phyloP scores from a whole-genome alignment of 2,113 vertebrate species.

The Semnornis frantzii region DNA sequence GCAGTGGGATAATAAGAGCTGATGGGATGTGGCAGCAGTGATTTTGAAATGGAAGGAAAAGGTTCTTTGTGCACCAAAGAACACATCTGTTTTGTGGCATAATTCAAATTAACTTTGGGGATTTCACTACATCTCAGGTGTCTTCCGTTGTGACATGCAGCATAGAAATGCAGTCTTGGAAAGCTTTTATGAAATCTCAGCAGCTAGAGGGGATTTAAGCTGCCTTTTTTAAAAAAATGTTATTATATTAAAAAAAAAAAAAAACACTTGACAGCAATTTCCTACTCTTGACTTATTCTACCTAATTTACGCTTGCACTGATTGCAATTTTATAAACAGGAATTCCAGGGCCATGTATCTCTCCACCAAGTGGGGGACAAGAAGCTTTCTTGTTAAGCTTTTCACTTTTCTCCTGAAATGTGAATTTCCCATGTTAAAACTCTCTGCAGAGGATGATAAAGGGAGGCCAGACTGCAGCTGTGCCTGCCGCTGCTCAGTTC shows the following conservation, averaged over 20 bases:
- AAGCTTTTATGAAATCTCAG: background rate
- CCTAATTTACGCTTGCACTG: background rate
- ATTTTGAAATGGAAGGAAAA: slow-evolving; percentile 19
- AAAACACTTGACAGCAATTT: background rate
- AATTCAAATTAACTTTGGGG: slow-evolving; percentile 71
- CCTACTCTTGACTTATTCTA: slow-evolving; percentile 10
- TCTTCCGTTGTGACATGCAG: slow-evolving; percentile 32
- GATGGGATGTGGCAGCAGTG: slow-evolving; percentile 54
- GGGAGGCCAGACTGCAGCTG: background rate
- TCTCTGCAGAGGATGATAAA: fast-evolving
- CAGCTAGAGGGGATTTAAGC: background rate
- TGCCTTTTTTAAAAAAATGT: background rate
- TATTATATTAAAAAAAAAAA: too few species aligned
- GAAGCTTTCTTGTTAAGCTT: background rate
- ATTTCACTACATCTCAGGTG: background rate
- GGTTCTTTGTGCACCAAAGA: slow-evolving; percentile 65
- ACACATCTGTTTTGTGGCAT: slow-evolving; percentile 79
- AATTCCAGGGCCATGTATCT: background rate
- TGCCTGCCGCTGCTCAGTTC: background rate
- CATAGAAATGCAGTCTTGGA: background rate
- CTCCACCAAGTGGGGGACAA: background rate
- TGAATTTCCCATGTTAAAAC: fast-evolving
- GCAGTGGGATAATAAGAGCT: slow-evolving; percentile 27
- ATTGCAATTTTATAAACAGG: slow-evolving; percentile 14
- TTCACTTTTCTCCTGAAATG: background rate